phyloP scores from a whole-genome alignment of 1,140 invertebrate species.

The Pogonus chalceus region DNA sequence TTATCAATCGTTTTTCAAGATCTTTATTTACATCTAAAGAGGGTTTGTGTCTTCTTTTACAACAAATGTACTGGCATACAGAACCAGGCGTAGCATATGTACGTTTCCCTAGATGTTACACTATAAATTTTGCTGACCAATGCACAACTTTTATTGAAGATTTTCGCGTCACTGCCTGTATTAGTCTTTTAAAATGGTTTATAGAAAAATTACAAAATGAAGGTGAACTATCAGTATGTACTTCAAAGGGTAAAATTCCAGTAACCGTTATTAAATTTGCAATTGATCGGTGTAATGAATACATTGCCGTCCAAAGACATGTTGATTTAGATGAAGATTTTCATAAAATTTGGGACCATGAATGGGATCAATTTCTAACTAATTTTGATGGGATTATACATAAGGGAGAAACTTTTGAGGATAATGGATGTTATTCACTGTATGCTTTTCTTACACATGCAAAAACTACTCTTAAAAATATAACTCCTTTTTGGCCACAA shows the following conservation, averaged over 20 bases:
- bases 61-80: constrained; percentile 82
- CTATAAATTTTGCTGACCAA: constrained; percentile 62
- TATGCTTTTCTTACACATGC: constrained; percentile 29
- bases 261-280: constrained; percentile 68
- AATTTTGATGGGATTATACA: constrained; percentile 64
- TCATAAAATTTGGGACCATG: constrained; percentile 59
- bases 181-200: constrained; percentile 70
- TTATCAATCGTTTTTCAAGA: constrained; percentile 67
- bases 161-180: constrained; percentile 78
- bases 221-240: constrained; percentile 45
- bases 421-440: constrained; percentile 30
- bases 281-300: constrained; percentile 63
- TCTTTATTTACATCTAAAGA: constrained; percentile 86
- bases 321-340: constrained; percentile 77
- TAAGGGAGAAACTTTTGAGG: constrained; percentile 43
- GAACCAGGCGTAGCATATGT: constrained; percentile 69
- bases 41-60: constrained; percentile 69
- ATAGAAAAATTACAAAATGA: constrained; percentile 45
- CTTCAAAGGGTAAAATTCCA: constrained; percentile 54
- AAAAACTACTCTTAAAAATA: constrained; percentile 40
- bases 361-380: constrained; percentile 78
- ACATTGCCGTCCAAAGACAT: constrained; percentile 62
- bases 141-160: constrained; percentile 81
- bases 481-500: constrained; percentile 64
- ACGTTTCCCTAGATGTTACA: constrained; percentile 80